Evolutionary conservation across 2,797 vertebrate genomes (phyloP).

Genomic region (Acanthurus lineatus): DNA sequence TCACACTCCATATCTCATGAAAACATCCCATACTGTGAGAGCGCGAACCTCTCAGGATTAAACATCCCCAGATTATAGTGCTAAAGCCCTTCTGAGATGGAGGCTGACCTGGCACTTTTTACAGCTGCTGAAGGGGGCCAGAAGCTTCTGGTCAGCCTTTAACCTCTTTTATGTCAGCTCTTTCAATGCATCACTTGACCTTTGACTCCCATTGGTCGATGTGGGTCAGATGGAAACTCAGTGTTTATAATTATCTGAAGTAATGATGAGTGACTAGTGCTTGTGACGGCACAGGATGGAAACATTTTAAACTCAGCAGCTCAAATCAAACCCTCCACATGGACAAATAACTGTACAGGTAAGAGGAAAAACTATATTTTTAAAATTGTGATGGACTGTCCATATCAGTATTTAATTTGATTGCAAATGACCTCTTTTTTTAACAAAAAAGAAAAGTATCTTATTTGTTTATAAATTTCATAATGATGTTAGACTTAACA

Average conservation of each 20-base stretch:
- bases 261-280: too few relatives aligned
- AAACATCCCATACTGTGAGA: conserved; percentile 57
- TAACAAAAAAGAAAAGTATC: too few relatives aligned
- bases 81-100: conserved; percentile 60
- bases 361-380: too few relatives aligned
- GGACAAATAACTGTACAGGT: too few relatives aligned
- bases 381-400: too few relatives aligned
- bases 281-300: too few relatives aligned
- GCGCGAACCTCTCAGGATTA: conserved; percentile 59
- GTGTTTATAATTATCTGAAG: neutral
- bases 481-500: too few relatives aligned
- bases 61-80: conserved; percentile 57
- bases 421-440: too few relatives aligned
- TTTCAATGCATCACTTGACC: conserved; percentile 28
- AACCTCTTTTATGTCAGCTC: conserved; percentile 31
- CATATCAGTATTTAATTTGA: too few relatives aligned
- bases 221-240: neutral
- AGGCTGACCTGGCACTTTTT: conserved; percentile 67
- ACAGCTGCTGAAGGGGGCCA: conserved; percentile 29
- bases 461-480: too few relatives aligned
- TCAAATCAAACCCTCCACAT: too few relatives aligned
- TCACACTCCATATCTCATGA: conserved; percentile 45
- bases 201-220: conserved; percentile 26
- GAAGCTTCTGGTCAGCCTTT: conserved; percentile 35
- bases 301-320: too few relatives aligned